Evolutionary conservation across 2,797 vertebrate species (phyloP).

Genomic region (Nyctibius grandis): DNA sequence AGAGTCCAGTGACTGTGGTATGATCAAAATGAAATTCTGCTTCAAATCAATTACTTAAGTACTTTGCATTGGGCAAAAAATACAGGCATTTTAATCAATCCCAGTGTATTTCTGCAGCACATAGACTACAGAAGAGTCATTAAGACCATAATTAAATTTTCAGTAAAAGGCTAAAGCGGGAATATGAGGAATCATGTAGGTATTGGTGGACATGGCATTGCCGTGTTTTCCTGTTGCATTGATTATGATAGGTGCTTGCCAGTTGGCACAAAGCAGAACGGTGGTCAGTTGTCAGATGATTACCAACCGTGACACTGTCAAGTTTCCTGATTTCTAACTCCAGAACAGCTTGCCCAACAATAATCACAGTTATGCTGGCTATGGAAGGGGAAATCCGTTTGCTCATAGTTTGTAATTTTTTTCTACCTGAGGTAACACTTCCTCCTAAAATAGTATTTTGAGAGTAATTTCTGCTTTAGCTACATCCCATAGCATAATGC

Average conservation of each 20-base stretch:
- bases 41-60: not conserved
- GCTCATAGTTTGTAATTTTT: not conserved
- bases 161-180: not conserved
- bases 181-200: not conserved
- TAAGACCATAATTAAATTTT: not conserved
- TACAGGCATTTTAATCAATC: not conserved
- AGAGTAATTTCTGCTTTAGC: not conserved
- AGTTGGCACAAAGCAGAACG: not conserved
- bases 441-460: not conserved
- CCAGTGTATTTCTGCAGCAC: not conserved
- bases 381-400: not conserved
- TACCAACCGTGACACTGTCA: not conserved
- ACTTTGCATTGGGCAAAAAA: not conserved
- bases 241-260: not conserved
- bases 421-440: not conserved
- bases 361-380: not conserved
- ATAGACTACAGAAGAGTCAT: not conserved
- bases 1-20: not conserved
- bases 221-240: not conserved
- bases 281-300: not conserved
- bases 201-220: not conserved
- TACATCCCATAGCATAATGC: not conserved
- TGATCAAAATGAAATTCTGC: not conserved
- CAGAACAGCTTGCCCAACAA: not conserved
- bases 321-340: not conserved